Conservation (phyloP, 2,888 invertebrate genomes). For the Diplolepis rosae region DNA sequence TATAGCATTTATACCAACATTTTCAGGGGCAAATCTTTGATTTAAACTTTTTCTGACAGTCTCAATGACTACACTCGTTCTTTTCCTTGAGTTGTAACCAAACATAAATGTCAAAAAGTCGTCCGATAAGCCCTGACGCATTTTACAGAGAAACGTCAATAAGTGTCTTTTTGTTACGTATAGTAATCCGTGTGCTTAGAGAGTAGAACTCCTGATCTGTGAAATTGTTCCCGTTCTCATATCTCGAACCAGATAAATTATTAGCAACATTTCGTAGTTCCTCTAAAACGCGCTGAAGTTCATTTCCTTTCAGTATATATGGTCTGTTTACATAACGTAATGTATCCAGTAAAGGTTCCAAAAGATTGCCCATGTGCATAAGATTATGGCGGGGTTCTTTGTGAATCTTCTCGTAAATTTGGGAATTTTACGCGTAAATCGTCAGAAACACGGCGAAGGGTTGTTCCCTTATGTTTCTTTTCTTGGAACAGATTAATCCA, state of each 20-base stretch:
- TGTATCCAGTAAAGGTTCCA: not conserved
- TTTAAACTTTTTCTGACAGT: conserved; percentile 30
- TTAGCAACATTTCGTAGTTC: conserved; percentile 19
- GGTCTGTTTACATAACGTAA: conserved; percentile 22
- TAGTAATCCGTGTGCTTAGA: too few species aligned
- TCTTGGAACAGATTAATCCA: too few species aligned
- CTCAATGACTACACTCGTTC: not conserved
- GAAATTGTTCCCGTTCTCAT: conserved; percentile 13
- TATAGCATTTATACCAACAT: too few species aligned
- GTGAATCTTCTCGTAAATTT: too few species aligned
- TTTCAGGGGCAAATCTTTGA: conserved; percentile 8
- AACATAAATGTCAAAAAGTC: conserved; percentile 27
- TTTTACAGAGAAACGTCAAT: conserved; percentile 20
- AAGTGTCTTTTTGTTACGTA: not conserved
- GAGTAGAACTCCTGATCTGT: conserved; percentile 14
- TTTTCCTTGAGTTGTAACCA: conserved; percentile 12
- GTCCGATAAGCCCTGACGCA: conserved; percentile 15
- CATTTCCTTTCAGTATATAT: conserved; percentile 5
- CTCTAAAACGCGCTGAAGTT: not conserved
- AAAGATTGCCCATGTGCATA: not conserved
- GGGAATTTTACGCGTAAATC: too few species aligned
- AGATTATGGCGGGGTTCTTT: too few species aligned
- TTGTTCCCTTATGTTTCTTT: too few species aligned
- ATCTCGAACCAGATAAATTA: not conserved
- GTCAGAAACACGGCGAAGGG: too few species aligned